phyloP scores from a whole-genome alignment of 2,797 vertebrate genomes.

The Schizopygopsis pylzovi region DNA sequence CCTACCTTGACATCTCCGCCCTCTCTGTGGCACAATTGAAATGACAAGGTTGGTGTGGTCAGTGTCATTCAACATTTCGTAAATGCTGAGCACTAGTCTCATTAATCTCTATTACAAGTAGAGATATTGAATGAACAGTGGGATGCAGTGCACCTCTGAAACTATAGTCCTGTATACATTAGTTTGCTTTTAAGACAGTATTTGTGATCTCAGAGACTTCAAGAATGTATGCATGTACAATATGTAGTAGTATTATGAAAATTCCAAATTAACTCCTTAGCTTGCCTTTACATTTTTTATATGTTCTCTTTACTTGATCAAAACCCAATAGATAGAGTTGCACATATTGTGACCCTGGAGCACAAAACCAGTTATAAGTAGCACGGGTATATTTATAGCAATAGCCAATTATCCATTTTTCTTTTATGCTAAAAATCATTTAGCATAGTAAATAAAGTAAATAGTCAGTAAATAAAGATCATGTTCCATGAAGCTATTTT shows the following conservation, averaged over 20 bases:
- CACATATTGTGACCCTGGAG: no score
- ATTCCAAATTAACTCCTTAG: not conserved
- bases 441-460: no score
- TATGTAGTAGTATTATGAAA: not conserved
- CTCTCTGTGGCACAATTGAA: conserved; percentile 15
- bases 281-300: not conserved
- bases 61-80: conserved; percentile 32
- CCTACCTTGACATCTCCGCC: conserved; percentile 35
- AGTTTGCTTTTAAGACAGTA: not conserved
- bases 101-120: conserved; percentile 39
- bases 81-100: conserved; percentile 27
- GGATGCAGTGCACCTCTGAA: not conserved
- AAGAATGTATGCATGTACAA: not conserved
- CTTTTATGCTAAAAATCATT: no score
- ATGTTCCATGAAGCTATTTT: no score
- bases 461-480: no score
- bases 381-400: no score
- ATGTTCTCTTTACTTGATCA: not conserved
- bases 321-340: not conserved
- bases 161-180: not conserved
- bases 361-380: no score
- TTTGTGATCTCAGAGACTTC: not conserved
- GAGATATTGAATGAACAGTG: conserved; percentile 2
- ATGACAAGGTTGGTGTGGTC: conserved; percentile 41
- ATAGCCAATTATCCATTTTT: no score